These are phyloP conservation scores for Ciconia maguari DNA, from an alignment of 2,113 vertebrate genomes.

Conservation along the genomic window DNA sequence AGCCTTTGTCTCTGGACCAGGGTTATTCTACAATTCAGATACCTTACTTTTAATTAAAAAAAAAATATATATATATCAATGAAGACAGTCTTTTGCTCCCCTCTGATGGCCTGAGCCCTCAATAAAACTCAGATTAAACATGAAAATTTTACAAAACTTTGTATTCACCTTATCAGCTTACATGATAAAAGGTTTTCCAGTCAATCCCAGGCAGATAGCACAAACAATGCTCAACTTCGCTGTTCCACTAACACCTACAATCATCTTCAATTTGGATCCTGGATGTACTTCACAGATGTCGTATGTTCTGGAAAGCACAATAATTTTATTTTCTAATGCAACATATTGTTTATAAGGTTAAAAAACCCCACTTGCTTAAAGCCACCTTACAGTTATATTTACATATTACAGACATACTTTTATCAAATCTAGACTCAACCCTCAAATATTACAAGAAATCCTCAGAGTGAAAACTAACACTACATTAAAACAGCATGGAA, in stretches of 20 bases:
- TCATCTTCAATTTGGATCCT: constrained; percentile 90
- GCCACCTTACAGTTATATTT: neutral
- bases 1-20: neutral
- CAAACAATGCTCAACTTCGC: constrained; percentile 90
- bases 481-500: neutral
- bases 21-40: neutral
- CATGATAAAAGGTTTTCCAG: constrained; percentile 87
- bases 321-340: neutral
- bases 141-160: neutral
- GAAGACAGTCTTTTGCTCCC: too few relatives aligned
- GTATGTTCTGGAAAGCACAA: constrained; percentile 79
- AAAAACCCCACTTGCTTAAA: neutral
- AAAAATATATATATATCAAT: neutral
- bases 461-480: neutral
- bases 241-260: neutral
- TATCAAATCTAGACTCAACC: neutral
- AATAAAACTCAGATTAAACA: neutral
- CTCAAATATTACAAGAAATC: neutral
- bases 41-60: neutral
- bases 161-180: constrained; percentile 81
- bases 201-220: constrained; percentile 89
- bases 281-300: constrained; percentile 83
- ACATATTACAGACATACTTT: neutral
- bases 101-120: too few relatives aligned
- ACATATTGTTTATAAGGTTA: neutral